phyloP scores from a whole-genome alignment of 2,888 invertebrate genomes.

The Stegophylla sp. region DNA sequence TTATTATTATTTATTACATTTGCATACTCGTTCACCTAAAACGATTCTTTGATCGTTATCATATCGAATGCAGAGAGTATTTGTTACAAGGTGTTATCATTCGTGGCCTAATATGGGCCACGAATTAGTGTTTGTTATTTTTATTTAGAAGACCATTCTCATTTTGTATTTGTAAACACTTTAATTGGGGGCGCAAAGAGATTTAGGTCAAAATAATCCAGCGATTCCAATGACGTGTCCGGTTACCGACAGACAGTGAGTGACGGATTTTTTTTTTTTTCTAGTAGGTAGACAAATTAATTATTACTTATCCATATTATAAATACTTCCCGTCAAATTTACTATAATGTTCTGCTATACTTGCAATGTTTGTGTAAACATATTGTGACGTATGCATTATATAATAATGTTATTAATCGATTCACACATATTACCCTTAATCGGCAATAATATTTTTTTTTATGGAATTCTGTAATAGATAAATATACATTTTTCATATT shows the following conservation, averaged over 20 bases:
- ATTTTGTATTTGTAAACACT: neutral
- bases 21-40: slow-evolving; percentile 51
- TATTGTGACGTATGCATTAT: too few relatives aligned
- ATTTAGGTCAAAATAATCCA: neutral
- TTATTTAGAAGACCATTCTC: slow-evolving; percentile 3
- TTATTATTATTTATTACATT: slow-evolving; percentile 12
- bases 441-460: too few relatives aligned
- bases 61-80: too few relatives aligned
- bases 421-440: too few relatives aligned
- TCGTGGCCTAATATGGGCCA: neutral
- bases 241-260: neutral
- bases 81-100: neutral
- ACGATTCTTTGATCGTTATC: neutral
- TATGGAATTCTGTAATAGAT: too few relatives aligned
- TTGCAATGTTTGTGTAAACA: too few relatives aligned
- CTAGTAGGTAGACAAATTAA: neutral
- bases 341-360: neutral
- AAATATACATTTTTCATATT: too few relatives aligned
- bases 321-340: neutral
- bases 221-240: neutral
- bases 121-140: neutral
- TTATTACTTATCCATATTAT: neutral
- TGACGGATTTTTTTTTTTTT: neutral
- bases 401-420: too few relatives aligned
- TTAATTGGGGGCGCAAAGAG: neutral